Base-by-base conservation (phyloP, 2,888 invertebrate species). In the Drosophila anomalipes region DNA sequence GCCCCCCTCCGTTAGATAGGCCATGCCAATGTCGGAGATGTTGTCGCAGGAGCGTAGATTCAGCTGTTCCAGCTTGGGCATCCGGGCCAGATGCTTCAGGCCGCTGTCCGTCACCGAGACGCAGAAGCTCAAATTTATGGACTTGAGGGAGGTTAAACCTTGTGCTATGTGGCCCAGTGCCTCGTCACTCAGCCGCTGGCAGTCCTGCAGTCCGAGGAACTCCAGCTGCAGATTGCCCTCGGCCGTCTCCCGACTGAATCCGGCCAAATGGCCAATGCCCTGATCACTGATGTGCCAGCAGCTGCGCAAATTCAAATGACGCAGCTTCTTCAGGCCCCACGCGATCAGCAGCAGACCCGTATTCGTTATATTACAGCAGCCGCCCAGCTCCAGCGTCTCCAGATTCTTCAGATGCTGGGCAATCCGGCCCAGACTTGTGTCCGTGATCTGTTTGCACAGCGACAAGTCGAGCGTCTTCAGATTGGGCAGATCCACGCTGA, bases 401-500 rank as follows among this genome's bases (percentile, higher is more conserved):
- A 99, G 95, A 93, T 97, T 98, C 93, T 96, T 96, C 58, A 98
- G 94, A 89, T 96, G 96, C 92, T 97, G 97, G 52, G 97, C 97
- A 93, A 98, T 98, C 90, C 96, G 95, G 26, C 96, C 96, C 33
- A 98, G 94, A 61, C 97, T 97, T 35, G 96, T 96, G 93, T 99
- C 98, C n/a, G 98, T 97, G 73, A 99, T 96, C 94, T 98, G 98
- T 93, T 99, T 99, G 94, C 99, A 99, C 70, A 98, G 94, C 54
- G 98, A 98, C 63, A 99, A 94, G 93, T 99, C 97, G 76, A 99
- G 95, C 83, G 96, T 95, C 77, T 96, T 96, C 62, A 99, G 94
- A 41, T 96, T 95, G 61, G 97, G 96, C 78, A 97, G 94, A 82
- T 97, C 97, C 14, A 95, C 94, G 54, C 95, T 95, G 90, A 99